Evolutionary conservation across 2,888 invertebrate genomes (phyloP), one percentile per base, ranked within the genome.

Genomic region (Drepanosiphum platanoidis): DNA sequence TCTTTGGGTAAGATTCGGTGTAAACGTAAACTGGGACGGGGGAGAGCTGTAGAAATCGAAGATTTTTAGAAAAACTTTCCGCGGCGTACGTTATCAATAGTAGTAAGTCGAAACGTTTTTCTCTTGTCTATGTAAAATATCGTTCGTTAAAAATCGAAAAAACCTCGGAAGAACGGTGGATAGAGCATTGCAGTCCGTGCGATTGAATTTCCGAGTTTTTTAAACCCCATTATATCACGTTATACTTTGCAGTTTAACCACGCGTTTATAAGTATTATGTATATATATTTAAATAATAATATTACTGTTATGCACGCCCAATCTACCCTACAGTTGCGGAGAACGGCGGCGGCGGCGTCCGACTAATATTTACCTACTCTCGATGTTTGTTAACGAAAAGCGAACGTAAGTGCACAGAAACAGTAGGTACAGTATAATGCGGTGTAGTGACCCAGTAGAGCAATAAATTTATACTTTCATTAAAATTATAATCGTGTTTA

Each of bases 401-500:
- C n/a, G 22, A 61, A 72, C 39, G 4, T 36, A 11, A 2, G 7
- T 64, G 22, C 30, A 30, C 34, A 32, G 30, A 52, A 9, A 58
- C 46, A 42, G 18, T 22, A 15, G 7, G 22, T 36, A 30, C 1
- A 1, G 42, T 42, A 32, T 61, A 36, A 58, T 15, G 30, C 11
- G 52, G 46, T 42, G 13, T 18, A 84, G 74, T 77, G 66, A 70
- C 70, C 77, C 79, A 34, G 79, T 39, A 68, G 58, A 42, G 70
- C 42, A 86, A 78, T 86, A 86, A 78, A 86, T 86, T 75, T 86
- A 86, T 79, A 71, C 86, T 86, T 86, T 79, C 78, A 70, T 79
- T 86, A 78, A 86, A 86, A 83, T 83, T 74, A 83, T 83, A 83
- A 83, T 75, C 74, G 64, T 83, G 83, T 83, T 83, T 83, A 83